Conservation (phyloP, 2,113 vertebrate genomes). For the Charadrius vociferus region DNA sequence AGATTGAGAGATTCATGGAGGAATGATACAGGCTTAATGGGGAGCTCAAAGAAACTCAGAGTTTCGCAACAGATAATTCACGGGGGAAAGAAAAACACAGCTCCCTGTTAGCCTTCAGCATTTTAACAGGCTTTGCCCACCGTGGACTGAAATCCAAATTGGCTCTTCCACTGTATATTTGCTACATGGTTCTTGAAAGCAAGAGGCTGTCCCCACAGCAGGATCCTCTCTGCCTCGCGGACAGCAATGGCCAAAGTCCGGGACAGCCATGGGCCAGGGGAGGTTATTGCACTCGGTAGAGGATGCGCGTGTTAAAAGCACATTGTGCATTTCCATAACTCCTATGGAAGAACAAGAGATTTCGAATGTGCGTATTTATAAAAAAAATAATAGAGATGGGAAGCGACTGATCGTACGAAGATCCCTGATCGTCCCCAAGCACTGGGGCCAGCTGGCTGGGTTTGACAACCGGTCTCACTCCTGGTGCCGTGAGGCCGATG, state of each 20-base stretch:
- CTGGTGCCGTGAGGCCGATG: accelerated
- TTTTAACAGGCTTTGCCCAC: background rate
- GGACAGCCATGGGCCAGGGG: background rate
- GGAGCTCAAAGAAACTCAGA: slow-evolving; percentile 24
- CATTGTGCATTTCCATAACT: slow-evolving; percentile 51
- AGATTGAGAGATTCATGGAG: slow-evolving; percentile 33
- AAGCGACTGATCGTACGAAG: background rate
- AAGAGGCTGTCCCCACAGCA: slow-evolving; percentile 31
- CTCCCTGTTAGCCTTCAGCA: slow-evolving; percentile 12
- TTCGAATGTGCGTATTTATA: background rate
- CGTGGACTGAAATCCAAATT: background rate
- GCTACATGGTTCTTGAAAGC: slow-evolving; percentile 57
- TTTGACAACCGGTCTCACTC: background rate
- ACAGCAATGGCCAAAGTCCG: background rate
- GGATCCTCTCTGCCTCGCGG: slow-evolving; percentile 6
- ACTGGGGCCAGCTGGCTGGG: background rate
- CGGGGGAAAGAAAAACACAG: background rate
- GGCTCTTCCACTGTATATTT: slow-evolving; percentile 32
- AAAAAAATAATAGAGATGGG: background rate
- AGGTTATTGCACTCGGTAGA: slow-evolving; percentile 36
- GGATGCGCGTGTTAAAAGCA: slow-evolving; percentile 29
- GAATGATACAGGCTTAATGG: slow-evolving; percentile 4
- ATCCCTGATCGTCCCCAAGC: background rate
- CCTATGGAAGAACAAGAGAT: slow-evolving; percentile 37
- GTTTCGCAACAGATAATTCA: background rate